These are phyloP conservation scores for Melanaphis sacchari DNA, from an alignment of 1,140 invertebrate genomes.

Conservation along the genomic window DNA sequence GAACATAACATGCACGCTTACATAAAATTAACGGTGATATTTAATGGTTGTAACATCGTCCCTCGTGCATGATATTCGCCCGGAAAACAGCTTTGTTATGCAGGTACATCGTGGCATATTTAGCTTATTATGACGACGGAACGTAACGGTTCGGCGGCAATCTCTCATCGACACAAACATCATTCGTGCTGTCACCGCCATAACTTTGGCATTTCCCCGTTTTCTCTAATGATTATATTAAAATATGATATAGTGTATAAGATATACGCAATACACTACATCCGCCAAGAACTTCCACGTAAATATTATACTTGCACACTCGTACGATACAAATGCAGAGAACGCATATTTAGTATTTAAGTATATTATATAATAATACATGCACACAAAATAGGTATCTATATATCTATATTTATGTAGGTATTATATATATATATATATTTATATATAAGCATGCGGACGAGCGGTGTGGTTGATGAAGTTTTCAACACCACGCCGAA, in stretches of 20 bases:
- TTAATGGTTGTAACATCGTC: too few relatives aligned
- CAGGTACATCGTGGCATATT: not conserved
- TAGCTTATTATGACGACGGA: not conserved
- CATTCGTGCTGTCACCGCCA: not conserved
- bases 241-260: not conserved
- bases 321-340: not conserved
- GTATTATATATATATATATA: not conserved
- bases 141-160: not conserved
- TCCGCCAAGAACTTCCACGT: not conserved
- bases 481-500: slow-evolving; percentile 4
- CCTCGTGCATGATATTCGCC: too few relatives aligned
- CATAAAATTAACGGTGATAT: too few relatives aligned
- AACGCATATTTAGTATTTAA: not conserved
- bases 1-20: not conserved
- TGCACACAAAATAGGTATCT: not conserved
- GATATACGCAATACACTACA: not conserved
- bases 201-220: not conserved
- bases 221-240: not conserved
- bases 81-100: not conserved
- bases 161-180: not conserved
- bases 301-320: not conserved
- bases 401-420: not conserved
- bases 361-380: not conserved
- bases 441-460: not conserved
- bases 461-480: not conserved